Percentiles rank a stretch among this genome's conserved stretches.
phyloP scores from a whole-genome alignment of 2,113 vertebrate genomes.

The Phoxinus phoxinus region DNA sequence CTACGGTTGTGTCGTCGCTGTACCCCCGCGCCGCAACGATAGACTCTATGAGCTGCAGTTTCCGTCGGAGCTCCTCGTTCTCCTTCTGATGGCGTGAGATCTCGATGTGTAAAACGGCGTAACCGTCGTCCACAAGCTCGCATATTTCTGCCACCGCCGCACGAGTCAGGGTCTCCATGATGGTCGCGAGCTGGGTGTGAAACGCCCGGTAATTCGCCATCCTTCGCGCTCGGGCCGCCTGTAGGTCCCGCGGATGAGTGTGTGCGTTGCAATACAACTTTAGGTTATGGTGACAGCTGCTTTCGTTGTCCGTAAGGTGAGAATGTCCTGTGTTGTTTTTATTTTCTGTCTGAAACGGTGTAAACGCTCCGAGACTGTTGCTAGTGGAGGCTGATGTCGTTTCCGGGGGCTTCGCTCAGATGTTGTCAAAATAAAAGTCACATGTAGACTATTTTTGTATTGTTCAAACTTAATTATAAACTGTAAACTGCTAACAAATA shows the following conservation, averaged over 20 bases:
- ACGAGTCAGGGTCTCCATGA: conserved; percentile 67
- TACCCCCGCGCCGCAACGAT: conserved; percentile 52
- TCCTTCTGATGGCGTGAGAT: conserved; percentile 66
- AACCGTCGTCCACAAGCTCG: conserved; percentile 67
- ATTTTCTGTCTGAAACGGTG: background rate
- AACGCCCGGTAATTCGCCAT: conserved; percentile 69
- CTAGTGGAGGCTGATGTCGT: conserved; percentile 26
- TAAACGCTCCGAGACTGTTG: background rate
- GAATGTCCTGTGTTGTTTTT: background rate
- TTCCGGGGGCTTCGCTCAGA: conserved; percentile 4
- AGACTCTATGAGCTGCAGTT: conserved; percentile 64
- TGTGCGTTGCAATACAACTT: background rate
- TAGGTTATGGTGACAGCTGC: background rate
- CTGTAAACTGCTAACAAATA: background rate
- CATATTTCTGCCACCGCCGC: conserved; percentile 68
- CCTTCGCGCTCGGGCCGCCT: background rate
- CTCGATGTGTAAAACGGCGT: conserved; percentile 62
- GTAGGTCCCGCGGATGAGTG: background rate
- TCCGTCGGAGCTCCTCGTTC: conserved; percentile 62
- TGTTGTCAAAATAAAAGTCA: conserved; percentile 46
- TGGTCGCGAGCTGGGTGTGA: conserved; percentile 65
- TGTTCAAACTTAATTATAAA: background rate
- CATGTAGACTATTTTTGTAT: background rate
- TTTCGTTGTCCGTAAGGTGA: background rate
- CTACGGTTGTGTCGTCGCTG: conserved; percentile 35